These are phyloP conservation scores for Xanthia togata DNA, from an alignment of 2,888 invertebrate species.

Conservation along the genomic window DNA sequence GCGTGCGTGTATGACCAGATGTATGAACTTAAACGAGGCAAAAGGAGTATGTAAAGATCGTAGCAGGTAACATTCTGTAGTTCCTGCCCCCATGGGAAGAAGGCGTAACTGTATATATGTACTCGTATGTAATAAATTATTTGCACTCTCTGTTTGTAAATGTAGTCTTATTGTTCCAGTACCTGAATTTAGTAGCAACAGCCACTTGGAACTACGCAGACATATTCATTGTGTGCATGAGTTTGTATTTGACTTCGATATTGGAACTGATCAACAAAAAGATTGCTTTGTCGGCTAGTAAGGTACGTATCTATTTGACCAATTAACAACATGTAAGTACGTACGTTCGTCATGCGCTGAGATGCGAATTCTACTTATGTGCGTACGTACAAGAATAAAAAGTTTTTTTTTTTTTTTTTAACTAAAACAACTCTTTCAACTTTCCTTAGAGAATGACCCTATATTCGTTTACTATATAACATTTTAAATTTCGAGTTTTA, in stretches of 20 bases:
- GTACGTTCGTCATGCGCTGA: neutral
- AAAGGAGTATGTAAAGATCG: too few relatives aligned
- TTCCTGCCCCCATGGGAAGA: too few relatives aligned
- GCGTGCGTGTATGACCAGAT: too few relatives aligned
- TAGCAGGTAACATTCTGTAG: too few relatives aligned
- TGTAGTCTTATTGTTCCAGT: slow-evolving; percentile 71
- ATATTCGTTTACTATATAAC: neutral
- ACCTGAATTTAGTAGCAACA: slow-evolving; percentile 89
- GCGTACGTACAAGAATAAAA: neutral
- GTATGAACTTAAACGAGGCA: too few relatives aligned
- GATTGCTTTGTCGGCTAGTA: slow-evolving; percentile 71
- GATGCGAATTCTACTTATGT: neutral
- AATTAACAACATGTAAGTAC: neutral
- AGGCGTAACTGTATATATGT: too few relatives aligned
- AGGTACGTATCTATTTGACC: slow-evolving; percentile 66
- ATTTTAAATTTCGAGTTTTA: too few relatives aligned
- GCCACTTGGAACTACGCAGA: slow-evolving; percentile 93
- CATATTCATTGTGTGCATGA: slow-evolving; percentile 92
- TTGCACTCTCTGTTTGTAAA: neutral
- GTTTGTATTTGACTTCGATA: slow-evolving; percentile 91
- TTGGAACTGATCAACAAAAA: slow-evolving; percentile 90
- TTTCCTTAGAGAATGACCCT: neutral
- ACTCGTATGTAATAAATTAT: too few relatives aligned
- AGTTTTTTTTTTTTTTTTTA: too few relatives aligned
- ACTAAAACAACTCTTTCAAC: neutral